phyloP scores from a whole-genome alignment of 2,113 vertebrate genomes.

The Tylochromis polylepis region DNA sequence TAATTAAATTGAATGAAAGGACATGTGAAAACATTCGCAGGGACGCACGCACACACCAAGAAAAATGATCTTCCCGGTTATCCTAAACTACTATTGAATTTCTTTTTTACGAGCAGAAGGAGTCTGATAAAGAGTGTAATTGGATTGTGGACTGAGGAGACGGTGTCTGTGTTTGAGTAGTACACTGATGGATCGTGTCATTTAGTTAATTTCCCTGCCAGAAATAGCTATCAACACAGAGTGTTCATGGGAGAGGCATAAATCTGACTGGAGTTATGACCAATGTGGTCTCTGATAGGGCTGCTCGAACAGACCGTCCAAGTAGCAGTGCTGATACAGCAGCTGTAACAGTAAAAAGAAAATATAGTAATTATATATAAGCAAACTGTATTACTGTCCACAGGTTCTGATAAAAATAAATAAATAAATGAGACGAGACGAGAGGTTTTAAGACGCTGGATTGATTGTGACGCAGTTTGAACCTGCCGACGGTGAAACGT shows the following conservation, averaged over 20 bases:
- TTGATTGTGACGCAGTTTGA: background rate
- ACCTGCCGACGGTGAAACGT: background rate
- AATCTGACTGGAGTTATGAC: constrained; percentile 39
- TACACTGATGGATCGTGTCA: constrained; percentile 46
- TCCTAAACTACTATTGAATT: constrained; percentile 3
- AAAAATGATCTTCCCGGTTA: background rate
- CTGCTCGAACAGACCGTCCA: background rate
- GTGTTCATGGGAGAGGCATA: constrained; percentile 43
- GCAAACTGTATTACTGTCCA: background rate
- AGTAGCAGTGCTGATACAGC: constrained; percentile 31
- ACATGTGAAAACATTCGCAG: background rate
- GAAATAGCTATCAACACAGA: constrained; percentile 52
- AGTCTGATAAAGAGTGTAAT: constrained; percentile 51
- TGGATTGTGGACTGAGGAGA: constrained; percentile 44
- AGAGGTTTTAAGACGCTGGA: background rate
- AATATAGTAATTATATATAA: background rate
- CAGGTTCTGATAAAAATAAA: background rate
- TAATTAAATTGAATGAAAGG: background rate
- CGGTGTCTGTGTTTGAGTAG: constrained; percentile 16
- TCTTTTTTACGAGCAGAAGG: constrained; percentile 11
- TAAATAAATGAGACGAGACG: background rate
- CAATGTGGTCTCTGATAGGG: background rate
- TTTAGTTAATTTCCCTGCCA: constrained; percentile 59
- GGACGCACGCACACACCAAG: background rate
- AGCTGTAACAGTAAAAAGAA: constrained; percentile 9